These are phyloP conservation scores for Drosophila maculinotata DNA, from an alignment of 2,888 invertebrate species.

Conservation along the genomic window DNA sequence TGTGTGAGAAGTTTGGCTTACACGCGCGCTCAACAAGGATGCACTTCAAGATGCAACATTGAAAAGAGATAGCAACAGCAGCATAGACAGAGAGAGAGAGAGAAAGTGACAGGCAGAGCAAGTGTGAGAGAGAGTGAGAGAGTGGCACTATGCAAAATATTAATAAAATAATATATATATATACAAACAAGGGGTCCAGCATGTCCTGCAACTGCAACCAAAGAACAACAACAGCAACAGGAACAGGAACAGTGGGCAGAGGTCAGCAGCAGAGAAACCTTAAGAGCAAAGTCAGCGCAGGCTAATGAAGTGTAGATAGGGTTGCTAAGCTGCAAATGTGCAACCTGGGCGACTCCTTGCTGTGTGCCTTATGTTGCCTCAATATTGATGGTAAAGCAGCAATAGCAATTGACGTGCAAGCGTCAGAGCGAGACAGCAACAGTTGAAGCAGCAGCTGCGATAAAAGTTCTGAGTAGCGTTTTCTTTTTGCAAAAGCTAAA, in stretches of 20 bases:
- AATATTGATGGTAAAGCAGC: background rate
- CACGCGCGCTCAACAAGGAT: too few relatives aligned
- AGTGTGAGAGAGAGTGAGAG: conserved; percentile 1
- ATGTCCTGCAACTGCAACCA: conserved; percentile 10
- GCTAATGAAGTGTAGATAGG: conserved; percentile 59
- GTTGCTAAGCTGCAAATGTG: conserved; percentile 55
- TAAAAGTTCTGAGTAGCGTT: too few relatives aligned
- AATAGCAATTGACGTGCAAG: background rate
- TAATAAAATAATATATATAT: conserved; percentile 2
- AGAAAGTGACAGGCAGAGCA: background rate
- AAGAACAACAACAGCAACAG: conserved; percentile 3
- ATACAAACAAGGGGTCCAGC: background rate
- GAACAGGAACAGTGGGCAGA: background rate
- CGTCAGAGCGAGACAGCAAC: conserved; percentile 3
- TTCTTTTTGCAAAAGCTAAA: too few relatives aligned
- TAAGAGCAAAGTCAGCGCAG: conserved; percentile 12
- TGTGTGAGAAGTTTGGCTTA: conserved; percentile 15
- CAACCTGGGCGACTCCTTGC: conserved; percentile 2
- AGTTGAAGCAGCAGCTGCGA: conserved; percentile 3
- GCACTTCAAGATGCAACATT: conserved; percentile 22
- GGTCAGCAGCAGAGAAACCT: background rate
- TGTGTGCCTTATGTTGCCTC: too few relatives aligned
- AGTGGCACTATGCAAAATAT: conserved; percentile 16
- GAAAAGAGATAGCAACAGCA: conserved; percentile 9
- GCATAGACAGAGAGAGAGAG: background rate